phyloP scores from a whole-genome alignment of 53 echinoderm and acorn worm species.

The Holothuria leucospilota region DNA sequence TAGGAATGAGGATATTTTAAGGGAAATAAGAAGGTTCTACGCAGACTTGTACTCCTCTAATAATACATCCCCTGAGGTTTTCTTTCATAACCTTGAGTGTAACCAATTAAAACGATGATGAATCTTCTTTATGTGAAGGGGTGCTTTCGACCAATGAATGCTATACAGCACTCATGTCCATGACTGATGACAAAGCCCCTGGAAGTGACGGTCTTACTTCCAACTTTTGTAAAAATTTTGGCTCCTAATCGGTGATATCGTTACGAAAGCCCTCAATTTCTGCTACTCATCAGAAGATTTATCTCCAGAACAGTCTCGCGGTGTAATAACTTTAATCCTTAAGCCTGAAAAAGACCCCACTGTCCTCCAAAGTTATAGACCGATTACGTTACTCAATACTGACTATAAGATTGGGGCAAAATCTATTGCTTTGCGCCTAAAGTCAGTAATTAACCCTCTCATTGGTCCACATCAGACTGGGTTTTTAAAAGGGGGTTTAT shows the following conservation, averaged over 20 bases:
- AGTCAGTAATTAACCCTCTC: too few relatives aligned
- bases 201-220: slow-evolving; percentile 56
- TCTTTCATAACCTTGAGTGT: too few relatives aligned
- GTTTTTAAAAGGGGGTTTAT: too few relatives aligned
- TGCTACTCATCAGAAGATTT: neutral
- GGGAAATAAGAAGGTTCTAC: neutral
- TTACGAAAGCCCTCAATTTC: neutral
- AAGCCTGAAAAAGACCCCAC: neutral
- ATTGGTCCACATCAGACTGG: too few relatives aligned
- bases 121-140: too few relatives aligned
- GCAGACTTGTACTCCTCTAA: too few relatives aligned
- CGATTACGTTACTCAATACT: neutral
- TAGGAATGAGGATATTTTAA: neutral
- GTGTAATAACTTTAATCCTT: neutral
- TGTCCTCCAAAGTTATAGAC: neutral
- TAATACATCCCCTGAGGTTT: too few relatives aligned
- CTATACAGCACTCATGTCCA: neutral
- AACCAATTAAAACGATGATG: too few relatives aligned
- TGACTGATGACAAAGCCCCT: slow-evolving; percentile 3
- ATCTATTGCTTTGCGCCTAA: neutral
- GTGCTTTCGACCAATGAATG: neutral
- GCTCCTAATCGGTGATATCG: neutral
- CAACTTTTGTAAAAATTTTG: slow-evolving; percentile 1
- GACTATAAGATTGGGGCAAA: neutral
- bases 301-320: neutral